phyloP scores from a whole-genome alignment of 2,888 invertebrate genomes.

The Pammene fasciana region DNA sequence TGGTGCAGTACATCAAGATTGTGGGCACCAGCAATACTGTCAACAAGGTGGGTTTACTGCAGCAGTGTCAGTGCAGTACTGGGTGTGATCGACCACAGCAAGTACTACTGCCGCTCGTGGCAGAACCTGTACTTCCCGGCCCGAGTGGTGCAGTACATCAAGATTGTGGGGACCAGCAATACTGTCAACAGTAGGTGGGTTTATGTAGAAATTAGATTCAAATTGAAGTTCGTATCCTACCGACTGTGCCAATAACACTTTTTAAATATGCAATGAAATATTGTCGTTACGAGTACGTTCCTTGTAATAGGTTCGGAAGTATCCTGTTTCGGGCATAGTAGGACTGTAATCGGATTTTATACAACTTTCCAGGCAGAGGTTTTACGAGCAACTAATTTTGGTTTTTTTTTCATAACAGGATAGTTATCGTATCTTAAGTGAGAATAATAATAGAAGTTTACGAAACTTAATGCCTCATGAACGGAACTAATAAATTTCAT shows the following conservation, averaged over 20 bases:
- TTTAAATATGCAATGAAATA: too few species aligned
- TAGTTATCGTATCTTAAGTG: too few species aligned
- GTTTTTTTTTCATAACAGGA: too few species aligned
- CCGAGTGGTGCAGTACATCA: constrained; percentile 92
- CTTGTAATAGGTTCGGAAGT: too few species aligned
- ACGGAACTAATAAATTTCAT: neutral
- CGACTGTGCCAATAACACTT: too few species aligned
- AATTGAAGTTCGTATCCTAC: neutral
- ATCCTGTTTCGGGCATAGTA: too few species aligned
- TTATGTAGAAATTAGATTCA: neutral
- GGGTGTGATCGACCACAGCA: constrained; percentile 97
- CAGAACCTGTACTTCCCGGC: constrained; percentile 96
- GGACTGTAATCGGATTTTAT: too few species aligned
- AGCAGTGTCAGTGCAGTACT: constrained; percentile 97
- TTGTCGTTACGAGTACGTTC: too few species aligned
- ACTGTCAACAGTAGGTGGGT: constrained; percentile 95
- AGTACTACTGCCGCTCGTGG: constrained; percentile 97
- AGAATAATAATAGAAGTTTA: too few species aligned
- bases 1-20: constrained; percentile 91
- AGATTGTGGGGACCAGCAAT: constrained; percentile 95
- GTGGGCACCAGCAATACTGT: constrained; percentile 98
- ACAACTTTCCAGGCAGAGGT: too few species aligned
- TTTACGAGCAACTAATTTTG: too few species aligned
- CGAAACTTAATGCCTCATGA: too few species aligned
- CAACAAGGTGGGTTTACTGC: constrained; percentile 87